phyloP scores from a whole-genome alignment of 2,888 invertebrate genomes.

The Sphecodes monilicornis region DNA sequence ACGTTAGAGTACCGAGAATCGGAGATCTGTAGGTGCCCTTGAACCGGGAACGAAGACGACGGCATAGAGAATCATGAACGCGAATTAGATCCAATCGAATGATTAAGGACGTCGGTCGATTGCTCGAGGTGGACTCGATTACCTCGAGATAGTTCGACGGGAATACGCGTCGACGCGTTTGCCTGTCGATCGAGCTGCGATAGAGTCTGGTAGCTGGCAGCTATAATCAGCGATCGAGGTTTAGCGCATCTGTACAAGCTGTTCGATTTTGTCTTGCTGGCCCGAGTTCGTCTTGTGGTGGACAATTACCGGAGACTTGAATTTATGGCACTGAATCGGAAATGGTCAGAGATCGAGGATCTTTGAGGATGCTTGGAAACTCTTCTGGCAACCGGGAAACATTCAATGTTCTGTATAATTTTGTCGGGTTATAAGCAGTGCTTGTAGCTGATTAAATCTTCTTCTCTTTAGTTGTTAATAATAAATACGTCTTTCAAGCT shows the following conservation, averaged over 20 bases:
- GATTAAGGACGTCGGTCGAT: slow-evolving; percentile 69
- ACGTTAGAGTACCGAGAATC: slow-evolving; percentile 27
- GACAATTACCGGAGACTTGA: not conserved
- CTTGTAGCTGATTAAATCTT: too few species aligned
- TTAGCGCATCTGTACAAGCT: not conserved
- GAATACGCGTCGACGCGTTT: slow-evolving; percentile 35
- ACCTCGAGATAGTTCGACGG: slow-evolving; percentile 57
- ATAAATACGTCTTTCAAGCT: too few species aligned
- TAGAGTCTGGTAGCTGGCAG: slow-evolving; percentile 1
- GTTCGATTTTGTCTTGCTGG: not conserved
- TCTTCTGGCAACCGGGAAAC: too few species aligned
- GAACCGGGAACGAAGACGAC: slow-evolving; percentile 66
- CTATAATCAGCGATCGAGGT: not conserved
- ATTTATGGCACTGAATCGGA: too few species aligned
- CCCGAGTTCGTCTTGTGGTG: not conserved
- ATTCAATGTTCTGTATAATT: too few species aligned
- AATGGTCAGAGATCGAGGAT: too few species aligned
- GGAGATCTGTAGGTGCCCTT: slow-evolving; percentile 59
- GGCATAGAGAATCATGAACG: slow-evolving; percentile 66
- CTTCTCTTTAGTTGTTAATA: too few species aligned
- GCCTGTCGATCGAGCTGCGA: slow-evolving; percentile 29
- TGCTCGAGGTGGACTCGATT: slow-evolving; percentile 67
- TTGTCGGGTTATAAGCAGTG: too few species aligned
- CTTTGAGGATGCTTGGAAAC: too few species aligned
- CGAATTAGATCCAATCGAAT: slow-evolving; percentile 74